A percentile compares a stretch with the other conserved stretches of the same genome.
Conservation (phyloP, 2,113 vertebrate species). For the Pangasianodon hypophthalmus region DNA sequence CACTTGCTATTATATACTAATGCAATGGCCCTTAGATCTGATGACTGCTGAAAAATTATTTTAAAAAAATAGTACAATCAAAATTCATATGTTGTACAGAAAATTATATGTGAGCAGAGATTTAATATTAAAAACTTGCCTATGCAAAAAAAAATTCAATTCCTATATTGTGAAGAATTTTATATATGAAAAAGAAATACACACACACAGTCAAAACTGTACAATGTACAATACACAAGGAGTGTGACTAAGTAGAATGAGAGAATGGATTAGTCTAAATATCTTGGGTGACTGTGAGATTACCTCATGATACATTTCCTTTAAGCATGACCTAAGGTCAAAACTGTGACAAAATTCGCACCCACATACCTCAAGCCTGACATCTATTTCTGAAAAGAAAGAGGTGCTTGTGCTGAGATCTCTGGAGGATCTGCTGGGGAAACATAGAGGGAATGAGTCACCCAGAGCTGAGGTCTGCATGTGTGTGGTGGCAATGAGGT, state of each 20-base stretch:
- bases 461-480: constrained; percentile 31
- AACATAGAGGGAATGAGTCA: constrained; percentile 39
- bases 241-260: constrained; percentile 26
- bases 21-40: neutral
- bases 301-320: constrained; percentile 49
- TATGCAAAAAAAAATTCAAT: neutral
- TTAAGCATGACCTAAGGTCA: constrained; percentile 32
- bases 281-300: constrained; percentile 25
- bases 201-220: neutral
- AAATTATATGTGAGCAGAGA: neutral
- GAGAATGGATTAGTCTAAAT: constrained; percentile 21
- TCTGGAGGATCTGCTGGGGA: constrained; percentile 35
- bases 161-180: neutral
- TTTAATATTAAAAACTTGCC: neutral
- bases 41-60: neutral
- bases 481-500: constrained; percentile 17
- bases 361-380: constrained; percentile 33
- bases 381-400: constrained; percentile 48
- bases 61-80: neutral
- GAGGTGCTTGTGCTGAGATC: constrained; percentile 40
- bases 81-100: neutral
- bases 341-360: constrained; percentile 12
- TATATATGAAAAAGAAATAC: neutral
- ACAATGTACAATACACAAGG: neutral
- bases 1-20: neutral